These are phyloP conservation scores for Mesaphorura yosii DNA, from an alignment of 1,140 invertebrate genomes.

Conservation along the genomic window DNA sequence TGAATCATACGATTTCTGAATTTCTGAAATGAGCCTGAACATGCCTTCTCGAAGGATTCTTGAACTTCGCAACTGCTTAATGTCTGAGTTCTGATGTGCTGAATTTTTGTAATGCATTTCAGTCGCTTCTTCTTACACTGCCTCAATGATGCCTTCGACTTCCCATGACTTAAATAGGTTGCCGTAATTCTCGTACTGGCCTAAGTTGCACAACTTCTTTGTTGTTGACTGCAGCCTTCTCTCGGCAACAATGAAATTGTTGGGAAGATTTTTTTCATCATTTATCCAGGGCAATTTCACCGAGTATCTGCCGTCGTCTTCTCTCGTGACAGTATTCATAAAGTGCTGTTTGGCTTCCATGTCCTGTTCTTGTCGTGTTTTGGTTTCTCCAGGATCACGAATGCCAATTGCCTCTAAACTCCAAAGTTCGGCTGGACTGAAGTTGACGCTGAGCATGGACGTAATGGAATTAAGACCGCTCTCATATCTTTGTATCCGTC, in stretches of 20 bases:
- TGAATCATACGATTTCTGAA: too few species aligned
- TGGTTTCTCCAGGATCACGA: slow-evolving; percentile 32
- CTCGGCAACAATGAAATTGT: slow-evolving; percentile 27
- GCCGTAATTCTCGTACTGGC: slow-evolving; percentile 32
- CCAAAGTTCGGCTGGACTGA: slow-evolving; percentile 36
- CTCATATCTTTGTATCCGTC: slow-evolving; percentile 10
- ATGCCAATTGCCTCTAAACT: slow-evolving; percentile 36
- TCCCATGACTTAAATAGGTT: slow-evolving; percentile 33
- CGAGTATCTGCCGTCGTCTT: slow-evolving; percentile 32
- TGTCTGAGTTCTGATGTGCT: too few species aligned
- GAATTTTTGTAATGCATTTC: too few species aligned
- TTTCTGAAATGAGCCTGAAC: too few species aligned
- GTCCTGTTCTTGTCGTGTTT: slow-evolving; percentile 27
- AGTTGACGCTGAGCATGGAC: slow-evolving; percentile 21
- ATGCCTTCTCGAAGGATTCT: too few species aligned
- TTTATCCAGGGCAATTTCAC: slow-evolving; percentile 33
- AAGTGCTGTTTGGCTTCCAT: slow-evolving; percentile 32
- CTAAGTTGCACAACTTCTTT: slow-evolving; percentile 28
- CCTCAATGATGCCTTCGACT: slow-evolving; percentile 31
- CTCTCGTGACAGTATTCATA: slow-evolving; percentile 29
- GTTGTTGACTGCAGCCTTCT: slow-evolving; percentile 25
- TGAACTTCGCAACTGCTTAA: too few species aligned
- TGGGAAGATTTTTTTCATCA: slow-evolving; percentile 27
- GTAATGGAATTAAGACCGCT: slow-evolving; percentile 27
- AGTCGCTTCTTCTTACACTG: too few species aligned